Conservation (phyloP, 2,888 invertebrate species). For the Scaeva pyrastri region DNA sequence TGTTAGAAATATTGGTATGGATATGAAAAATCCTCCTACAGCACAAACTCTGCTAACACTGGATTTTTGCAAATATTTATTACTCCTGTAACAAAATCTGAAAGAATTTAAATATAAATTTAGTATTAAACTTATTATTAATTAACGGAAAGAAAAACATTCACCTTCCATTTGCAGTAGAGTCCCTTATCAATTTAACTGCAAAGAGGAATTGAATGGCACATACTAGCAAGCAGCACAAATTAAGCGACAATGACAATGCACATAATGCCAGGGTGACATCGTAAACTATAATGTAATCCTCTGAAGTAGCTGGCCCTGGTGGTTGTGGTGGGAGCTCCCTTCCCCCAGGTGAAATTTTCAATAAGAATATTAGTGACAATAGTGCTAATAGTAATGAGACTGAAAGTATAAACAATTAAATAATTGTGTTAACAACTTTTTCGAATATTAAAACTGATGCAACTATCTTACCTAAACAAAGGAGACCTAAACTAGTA, state of each 20-base stretch:
- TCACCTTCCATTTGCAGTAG: conserved; percentile 89
- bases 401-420: conserved; percentile 84
- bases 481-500: conserved; percentile 93
- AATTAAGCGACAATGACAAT: conserved; percentile 93
- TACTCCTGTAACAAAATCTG: conserved; percentile 88
- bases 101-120: conserved; percentile 45
- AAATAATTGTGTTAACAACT: background rate
- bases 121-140: background rate
- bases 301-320: conserved; percentile 87
- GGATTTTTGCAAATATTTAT: conserved; percentile 96
- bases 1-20: conserved; percentile 96
- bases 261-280: conserved; percentile 95
- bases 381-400: conserved; percentile 92
- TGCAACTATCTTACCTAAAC: conserved; percentile 85
- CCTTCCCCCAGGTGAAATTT: conserved; percentile 89
- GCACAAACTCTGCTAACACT: conserved; percentile 95
- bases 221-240: conserved; percentile 96
- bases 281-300: conserved; percentile 95
- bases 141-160: conserved; percentile 34
- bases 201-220: conserved; percentile 97
- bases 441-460: background rate
- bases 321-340: conserved; percentile 82
- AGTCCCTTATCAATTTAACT: conserved; percentile 94
- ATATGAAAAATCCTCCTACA: conserved; percentile 96
- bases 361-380: conserved; percentile 92